Percentiles rank a stretch among this genome's conserved stretches.
These are phyloP conservation scores for Pyrgilauda ruficollis DNA, from an alignment of 2,113 vertebrate species.

Conservation along the genomic window DNA sequence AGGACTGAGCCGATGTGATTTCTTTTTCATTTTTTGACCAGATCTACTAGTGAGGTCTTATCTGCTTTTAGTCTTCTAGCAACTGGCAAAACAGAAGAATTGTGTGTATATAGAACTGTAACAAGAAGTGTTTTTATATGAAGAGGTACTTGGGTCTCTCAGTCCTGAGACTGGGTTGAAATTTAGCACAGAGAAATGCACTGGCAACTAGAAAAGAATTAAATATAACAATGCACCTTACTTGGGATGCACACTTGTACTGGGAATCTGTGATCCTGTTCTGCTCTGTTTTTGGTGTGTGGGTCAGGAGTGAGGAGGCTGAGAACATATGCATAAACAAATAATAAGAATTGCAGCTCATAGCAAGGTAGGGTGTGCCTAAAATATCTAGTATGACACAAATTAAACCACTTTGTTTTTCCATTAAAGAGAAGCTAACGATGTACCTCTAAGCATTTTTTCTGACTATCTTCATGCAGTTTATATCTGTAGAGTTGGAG, in stretches of 20 bases:
- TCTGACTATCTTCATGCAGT: neutral
- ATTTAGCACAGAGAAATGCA: neutral
- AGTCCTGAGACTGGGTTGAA: neutral
- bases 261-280: neutral
- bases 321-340: neutral
- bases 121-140: neutral
- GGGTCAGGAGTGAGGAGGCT: neutral
- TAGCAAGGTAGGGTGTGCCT: neutral
- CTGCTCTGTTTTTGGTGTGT: neutral
- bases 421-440: neutral
- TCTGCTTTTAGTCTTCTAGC: neutral
- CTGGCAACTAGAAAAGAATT: neutral
- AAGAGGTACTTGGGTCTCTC: neutral
- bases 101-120: neutral
- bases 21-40: neutral
- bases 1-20: neutral
- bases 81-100: neutral
- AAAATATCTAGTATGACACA: neutral
- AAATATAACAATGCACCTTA: neutral
- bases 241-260: neutral
- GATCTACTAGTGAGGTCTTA: neutral
- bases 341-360: neutral
- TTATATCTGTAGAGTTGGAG: neutral
- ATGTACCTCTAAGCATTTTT: neutral
- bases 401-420: neutral